Base-by-base conservation (phyloP, 2,797 vertebrate species). In the Sternarchorhynchus goeldii region DNA sequence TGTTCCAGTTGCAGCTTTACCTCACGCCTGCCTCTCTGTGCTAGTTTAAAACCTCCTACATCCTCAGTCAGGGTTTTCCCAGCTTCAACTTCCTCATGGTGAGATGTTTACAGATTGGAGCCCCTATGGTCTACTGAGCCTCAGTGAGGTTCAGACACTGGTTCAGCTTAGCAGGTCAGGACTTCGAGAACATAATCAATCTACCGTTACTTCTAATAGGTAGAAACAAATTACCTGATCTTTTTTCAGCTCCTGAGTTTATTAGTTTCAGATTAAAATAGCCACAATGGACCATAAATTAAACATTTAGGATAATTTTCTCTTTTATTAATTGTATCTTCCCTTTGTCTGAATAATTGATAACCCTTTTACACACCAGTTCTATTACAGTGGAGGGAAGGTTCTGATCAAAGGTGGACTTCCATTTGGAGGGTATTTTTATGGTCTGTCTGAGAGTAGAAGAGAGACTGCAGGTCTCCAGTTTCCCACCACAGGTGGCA, bases 371-470 rank as follows among this genome's bases (percentile, higher is more conserved):
- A 16, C 12, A 55, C 41, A 55, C 4, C 18, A 39, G 10, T 32
- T 20, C 29, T 4, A 18, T 31, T 36, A 0, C 32, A 20, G 55
- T 39, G 39, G 36, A 32, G 50, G 69, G 57, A 45, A 63, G 34
- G 31, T 39, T 56, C 17, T 75, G 12, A 70, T 75, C 62, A 59
- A 18, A 63, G 56, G 20, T 57, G 6, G 31, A 21, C 72, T 60
- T 75, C 62, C 65, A 41, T 75, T 64, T 64, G 6, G 25, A 45
- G 25, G 17, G 5, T 7, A 4, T 41, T 16, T 69, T 79, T 45
- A 79, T n/a, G 65, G 62, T 57, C 32, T 1, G 29, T 20, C 25
- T 66, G 7, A 18, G 73, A 75, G 39, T 32, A 69, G 65, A 75
- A 69, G 36, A 29, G 41, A 71, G 75, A 65, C 17, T n/a, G 0